phyloP scores from a whole-genome alignment of 2,113 vertebrate genomes.

The Cebus imitator region DNA sequence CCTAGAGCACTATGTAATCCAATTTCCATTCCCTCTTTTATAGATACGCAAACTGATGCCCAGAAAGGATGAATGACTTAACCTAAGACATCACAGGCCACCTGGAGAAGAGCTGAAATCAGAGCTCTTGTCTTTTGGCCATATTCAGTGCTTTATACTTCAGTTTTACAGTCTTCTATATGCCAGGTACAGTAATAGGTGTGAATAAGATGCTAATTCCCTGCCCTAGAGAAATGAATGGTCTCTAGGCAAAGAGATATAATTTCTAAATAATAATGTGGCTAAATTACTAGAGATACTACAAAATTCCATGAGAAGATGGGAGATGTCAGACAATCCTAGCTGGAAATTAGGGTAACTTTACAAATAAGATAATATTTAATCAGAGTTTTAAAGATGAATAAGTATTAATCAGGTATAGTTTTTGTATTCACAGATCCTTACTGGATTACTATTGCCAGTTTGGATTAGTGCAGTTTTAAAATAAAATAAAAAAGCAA shows the following conservation, averaged over 20 bases:
- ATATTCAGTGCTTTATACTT: not conserved
- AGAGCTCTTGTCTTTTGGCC: not conserved
- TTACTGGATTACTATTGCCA: not conserved
- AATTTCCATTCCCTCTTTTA: not conserved
- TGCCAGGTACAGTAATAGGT: not conserved
- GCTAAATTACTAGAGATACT: not conserved
- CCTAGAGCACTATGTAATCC: not conserved
- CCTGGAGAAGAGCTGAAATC: not conserved
- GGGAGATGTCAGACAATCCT: not conserved
- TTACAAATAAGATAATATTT: slow-evolving; percentile 24
- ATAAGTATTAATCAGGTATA: not conserved
- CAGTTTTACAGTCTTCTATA: not conserved
- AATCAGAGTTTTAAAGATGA: slow-evolving; percentile 15
- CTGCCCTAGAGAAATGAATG: not conserved
- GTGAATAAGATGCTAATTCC: not conserved
- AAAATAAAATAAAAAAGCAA: slow-evolving; percentile 32
- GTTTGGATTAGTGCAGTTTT: not conserved
- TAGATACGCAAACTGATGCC: not conserved
- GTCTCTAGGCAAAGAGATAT: not conserved
- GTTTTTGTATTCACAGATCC: not conserved
- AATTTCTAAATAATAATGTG: slow-evolving; percentile 16
- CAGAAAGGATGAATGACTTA: not conserved
- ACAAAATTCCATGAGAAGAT: not conserved
- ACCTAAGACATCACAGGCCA: not conserved
- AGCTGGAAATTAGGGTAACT: not conserved